Percentiles rank a stretch among this genome's conserved stretches.
phyloP scores from a whole-genome alignment of 2,888 invertebrate genomes.

The Ditula angustiorana region DNA sequence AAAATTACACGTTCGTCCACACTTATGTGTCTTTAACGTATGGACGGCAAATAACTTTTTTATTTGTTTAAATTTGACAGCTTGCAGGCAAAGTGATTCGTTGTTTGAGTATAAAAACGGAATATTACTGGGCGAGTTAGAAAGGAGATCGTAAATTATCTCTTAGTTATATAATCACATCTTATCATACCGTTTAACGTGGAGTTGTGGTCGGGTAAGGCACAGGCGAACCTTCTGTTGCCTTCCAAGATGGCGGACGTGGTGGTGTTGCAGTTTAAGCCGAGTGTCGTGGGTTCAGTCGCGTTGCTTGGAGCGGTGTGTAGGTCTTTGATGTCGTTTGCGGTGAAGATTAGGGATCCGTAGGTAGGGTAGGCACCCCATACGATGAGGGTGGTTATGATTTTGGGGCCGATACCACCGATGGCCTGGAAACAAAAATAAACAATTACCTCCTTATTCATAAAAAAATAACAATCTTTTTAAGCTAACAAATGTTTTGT shows the following conservation, averaged over 20 bases:
- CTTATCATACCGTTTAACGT: constrained; percentile 15
- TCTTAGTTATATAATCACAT: constrained; percentile 17
- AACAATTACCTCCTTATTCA: too few species aligned
- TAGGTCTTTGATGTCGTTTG: constrained; percentile 45
- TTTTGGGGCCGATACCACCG: constrained; percentile 92
- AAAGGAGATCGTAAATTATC: too few species aligned
- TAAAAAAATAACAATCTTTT: too few species aligned
- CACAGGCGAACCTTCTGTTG: constrained; percentile 56
- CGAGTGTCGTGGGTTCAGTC: constrained; percentile 43
- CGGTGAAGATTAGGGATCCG: constrained; percentile 88
- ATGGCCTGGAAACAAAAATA: constrained; percentile 80
- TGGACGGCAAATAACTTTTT: too few species aligned
- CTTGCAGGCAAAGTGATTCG: too few species aligned
- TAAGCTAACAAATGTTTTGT: too few species aligned
- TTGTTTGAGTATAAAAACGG: too few species aligned
- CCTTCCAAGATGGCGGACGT: constrained; percentile 43
- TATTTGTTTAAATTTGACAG: too few species aligned
- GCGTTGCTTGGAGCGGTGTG: constrained; percentile 27
- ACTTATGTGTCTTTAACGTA: too few species aligned
- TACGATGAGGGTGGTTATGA: constrained; percentile 90
- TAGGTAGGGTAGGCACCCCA: constrained; percentile 91
- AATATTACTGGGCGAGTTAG: too few species aligned
- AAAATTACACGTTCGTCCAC: too few species aligned
- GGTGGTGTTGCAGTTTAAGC: constrained; percentile 52
- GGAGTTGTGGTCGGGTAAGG: constrained; percentile 43